Evolutionary conservation across 2,797 vertebrate genomes (phyloP).

Genomic region (Scolopax bukidnonensis): DNA sequence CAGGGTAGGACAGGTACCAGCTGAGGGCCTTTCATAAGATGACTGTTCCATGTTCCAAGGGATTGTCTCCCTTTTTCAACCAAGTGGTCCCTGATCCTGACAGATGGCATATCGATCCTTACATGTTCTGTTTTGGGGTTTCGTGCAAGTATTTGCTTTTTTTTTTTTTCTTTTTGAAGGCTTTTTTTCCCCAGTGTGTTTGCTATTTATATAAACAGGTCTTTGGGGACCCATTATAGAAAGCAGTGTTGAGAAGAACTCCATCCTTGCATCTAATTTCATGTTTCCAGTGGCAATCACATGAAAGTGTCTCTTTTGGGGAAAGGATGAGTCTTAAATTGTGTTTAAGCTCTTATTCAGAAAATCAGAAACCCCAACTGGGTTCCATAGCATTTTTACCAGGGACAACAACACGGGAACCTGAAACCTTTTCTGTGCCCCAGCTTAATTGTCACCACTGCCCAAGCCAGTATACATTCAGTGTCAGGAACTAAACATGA

Average conservation of each 20-base stretch:
- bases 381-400: neutral
- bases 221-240: neutral
- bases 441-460: neutral
- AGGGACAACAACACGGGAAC: neutral
- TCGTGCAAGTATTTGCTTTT: neutral
- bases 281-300: neutral
- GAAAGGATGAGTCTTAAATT: neutral
- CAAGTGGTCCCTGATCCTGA: neutral
- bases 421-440: neutral
- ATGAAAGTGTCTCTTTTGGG: neutral
- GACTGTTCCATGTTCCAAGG: neutral
- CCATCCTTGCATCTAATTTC: neutral
- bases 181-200: neutral
- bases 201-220: neutral
- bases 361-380: neutral
- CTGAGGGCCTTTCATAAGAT: neutral
- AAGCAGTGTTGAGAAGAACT: neutral
- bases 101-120: neutral
- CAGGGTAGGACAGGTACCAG: neutral
- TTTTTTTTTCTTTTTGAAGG: neutral
- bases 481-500: neutral
- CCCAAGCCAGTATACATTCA: neutral
- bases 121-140: neutral
- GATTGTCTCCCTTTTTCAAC: neutral
- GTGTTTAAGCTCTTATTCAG: neutral